Evolutionary conservation across 1,140 invertebrate species (phyloP).

Genomic region (Psix sp.): DNA sequence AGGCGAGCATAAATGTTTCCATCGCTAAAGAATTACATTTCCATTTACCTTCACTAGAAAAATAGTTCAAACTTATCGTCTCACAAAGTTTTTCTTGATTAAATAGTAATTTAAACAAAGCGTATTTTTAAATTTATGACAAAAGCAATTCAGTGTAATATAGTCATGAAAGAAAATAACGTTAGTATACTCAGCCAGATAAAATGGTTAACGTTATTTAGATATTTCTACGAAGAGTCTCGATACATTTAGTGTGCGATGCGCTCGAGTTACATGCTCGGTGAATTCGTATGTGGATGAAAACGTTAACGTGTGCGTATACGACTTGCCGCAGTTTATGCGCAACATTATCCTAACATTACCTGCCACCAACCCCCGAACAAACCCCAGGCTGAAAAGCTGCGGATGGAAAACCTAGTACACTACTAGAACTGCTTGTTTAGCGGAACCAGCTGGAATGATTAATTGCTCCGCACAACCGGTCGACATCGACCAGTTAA

Average conservation of each 20-base stretch:
- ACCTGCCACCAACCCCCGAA: constrained; percentile 63
- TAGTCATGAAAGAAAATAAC: constrained; percentile 53
- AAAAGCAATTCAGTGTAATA: constrained; percentile 55
- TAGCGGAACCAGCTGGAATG: constrained; percentile 63
- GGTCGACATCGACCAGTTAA: constrained; percentile 65
- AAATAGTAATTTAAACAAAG: constrained; percentile 28
- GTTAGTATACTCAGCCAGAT: constrained; percentile 39
- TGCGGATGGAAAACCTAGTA: constrained; percentile 61
- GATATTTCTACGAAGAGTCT: constrained; percentile 47
- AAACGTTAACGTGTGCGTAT: constrained; percentile 55
- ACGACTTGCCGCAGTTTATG: constrained; percentile 73
- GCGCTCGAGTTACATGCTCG: constrained; percentile 39
- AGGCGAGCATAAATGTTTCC: too few relatives aligned
- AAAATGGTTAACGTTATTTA: constrained; percentile 56
- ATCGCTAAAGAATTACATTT: too few relatives aligned
- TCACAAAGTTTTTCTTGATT: too few relatives aligned
- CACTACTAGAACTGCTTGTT: constrained; percentile 62
- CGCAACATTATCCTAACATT: constrained; percentile 75
- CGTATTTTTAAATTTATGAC: constrained; percentile 36
- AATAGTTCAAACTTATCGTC: too few relatives aligned
- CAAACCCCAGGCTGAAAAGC: constrained; percentile 48
- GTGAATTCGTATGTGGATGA: constrained; percentile 18
- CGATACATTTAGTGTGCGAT: constrained; percentile 51
- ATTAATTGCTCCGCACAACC: constrained; percentile 65
- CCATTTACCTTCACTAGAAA: too few relatives aligned